These are phyloP conservation scores for Podarcis siculus DNA, from an alignment of 2,797 vertebrate genomes.

Conservation along the genomic window DNA sequence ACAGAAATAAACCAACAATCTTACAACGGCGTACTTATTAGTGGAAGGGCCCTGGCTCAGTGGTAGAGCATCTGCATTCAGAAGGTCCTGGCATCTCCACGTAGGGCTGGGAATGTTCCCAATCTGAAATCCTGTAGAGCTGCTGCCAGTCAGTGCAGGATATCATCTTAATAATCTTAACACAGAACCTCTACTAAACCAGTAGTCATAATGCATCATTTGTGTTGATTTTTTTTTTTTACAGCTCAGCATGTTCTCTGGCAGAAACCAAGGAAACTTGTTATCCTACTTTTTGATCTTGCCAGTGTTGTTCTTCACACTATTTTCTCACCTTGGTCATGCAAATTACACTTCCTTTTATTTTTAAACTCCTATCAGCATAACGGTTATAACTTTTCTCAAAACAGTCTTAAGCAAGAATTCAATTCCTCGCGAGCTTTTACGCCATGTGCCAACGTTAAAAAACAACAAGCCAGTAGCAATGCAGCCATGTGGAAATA, in stretches of 20 bases:
- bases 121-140: too few species aligned
- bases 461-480: not conserved
- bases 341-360: slow-evolving; percentile 12
- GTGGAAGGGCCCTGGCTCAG: too few species aligned
- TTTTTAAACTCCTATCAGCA: slow-evolving; percentile 12
- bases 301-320: not conserved
- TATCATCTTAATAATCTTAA: not conserved
- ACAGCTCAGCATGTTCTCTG: not conserved
- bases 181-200: not conserved
- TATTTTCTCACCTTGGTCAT: not conserved
- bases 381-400: not conserved
- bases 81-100: too few species aligned
- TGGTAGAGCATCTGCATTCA: too few species aligned
- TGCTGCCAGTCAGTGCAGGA: too few species aligned
- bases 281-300: slow-evolving; percentile 1
- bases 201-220: not conserved
- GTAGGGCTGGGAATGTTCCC: too few species aligned
- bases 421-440: not conserved
- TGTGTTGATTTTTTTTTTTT: not conserved
- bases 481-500: slow-evolving; percentile 20
- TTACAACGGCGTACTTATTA: too few species aligned
- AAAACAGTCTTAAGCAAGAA: not conserved
- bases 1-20: too few species aligned
- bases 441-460: not conserved
- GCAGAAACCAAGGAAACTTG: not conserved